Evolutionary conservation across 2,888 invertebrate genomes (phyloP).

Genomic region (Mechanitis messenoides): DNA sequence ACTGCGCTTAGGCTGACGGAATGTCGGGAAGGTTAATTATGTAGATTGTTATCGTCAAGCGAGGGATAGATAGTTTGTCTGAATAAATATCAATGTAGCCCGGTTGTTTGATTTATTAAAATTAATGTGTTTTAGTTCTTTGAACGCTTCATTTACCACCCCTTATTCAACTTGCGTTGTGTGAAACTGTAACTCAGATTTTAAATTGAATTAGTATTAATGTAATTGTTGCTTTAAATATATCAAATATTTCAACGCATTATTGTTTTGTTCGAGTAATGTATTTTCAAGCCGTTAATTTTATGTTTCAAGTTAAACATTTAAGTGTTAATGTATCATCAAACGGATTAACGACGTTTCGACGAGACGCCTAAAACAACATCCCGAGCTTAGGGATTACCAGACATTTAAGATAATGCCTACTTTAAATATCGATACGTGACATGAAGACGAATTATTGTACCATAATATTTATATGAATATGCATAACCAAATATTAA

Average conservation of each 20-base stretch:
- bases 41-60: constrained; percentile 23
- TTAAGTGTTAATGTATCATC: constrained; percentile 48
- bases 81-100: constrained; percentile 62
- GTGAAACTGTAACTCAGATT: not conserved
- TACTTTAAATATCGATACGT: too few relatives aligned
- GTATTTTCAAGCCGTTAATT: constrained; percentile 27
- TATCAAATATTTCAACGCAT: too few relatives aligned
- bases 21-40: constrained; percentile 19
- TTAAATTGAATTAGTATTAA: constrained; percentile 7
- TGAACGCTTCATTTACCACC: constrained; percentile 37
- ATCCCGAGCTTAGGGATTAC: constrained; percentile 30
- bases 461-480: too few relatives aligned
- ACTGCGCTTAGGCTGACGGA: constrained; percentile 14
- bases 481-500: too few relatives aligned
- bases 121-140: constrained; percentile 55
- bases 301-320: constrained; percentile 47
- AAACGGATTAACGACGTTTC: constrained; percentile 50
- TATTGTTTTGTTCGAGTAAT: constrained; percentile 3
- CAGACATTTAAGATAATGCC: not conserved
- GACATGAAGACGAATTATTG: too few relatives aligned
- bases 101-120: constrained; percentile 60
- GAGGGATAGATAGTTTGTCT: constrained; percentile 28
- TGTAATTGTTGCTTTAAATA: constrained; percentile 6
- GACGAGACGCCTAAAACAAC: constrained; percentile 52
- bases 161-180: constrained; percentile 13